phyloP scores from a whole-genome alignment of 2,888 invertebrate genomes.

The Hirudinaria manillensis region DNA sequence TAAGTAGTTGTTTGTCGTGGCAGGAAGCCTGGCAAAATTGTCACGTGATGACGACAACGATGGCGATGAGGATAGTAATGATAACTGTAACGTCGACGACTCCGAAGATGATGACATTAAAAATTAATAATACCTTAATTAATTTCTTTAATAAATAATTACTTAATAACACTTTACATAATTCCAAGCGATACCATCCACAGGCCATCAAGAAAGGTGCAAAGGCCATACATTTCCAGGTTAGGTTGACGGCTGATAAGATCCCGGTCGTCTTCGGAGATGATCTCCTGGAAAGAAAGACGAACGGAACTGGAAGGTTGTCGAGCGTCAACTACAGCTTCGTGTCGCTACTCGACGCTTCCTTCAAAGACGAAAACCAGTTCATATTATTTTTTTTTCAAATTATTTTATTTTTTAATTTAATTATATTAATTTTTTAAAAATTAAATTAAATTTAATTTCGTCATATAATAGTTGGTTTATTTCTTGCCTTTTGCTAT shows the following conservation, averaged over 20 bases:
- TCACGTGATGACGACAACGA: slow-evolving; percentile 22
- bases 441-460: too few species aligned
- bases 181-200: too few species aligned
- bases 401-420: too few species aligned
- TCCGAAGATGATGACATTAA: slow-evolving; percentile 27
- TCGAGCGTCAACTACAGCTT: neutral
- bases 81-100: slow-evolving; percentile 25
- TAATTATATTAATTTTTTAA: too few species aligned
- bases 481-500: too few species aligned
- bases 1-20: too few species aligned
- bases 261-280: slow-evolving; percentile 1
- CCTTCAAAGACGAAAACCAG: neutral
- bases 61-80: slow-evolving; percentile 29
- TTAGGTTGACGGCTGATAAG: slow-evolving; percentile 10
- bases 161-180: too few species aligned
- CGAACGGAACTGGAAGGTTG: slow-evolving; percentile 13
- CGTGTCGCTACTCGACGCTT: slow-evolving; percentile 1
- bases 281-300: neutral
- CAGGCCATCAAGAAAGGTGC: slow-evolving; percentile 13
- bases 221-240: slow-evolving; percentile 14
- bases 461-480: too few species aligned
- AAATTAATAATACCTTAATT: too few species aligned
- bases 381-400: neutral
- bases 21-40: too few species aligned
- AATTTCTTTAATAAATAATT: too few species aligned